A percentile compares a stretch with the other conserved stretches of the same genome.
These are phyloP conservation scores for Celastrina argiolus DNA, from an alignment of 2,888 invertebrate genomes.

Conservation along the genomic window DNA sequence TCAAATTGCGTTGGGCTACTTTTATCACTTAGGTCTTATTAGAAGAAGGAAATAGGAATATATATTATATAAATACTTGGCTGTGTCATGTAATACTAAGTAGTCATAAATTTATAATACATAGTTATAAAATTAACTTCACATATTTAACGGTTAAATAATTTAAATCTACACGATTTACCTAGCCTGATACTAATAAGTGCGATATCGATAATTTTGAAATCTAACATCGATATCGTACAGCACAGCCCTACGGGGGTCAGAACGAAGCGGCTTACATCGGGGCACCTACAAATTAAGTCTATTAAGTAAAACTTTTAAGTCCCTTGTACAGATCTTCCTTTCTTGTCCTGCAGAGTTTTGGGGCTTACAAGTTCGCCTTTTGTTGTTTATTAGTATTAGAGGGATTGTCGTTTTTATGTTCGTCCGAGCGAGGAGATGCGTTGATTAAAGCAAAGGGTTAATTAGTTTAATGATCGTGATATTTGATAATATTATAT, in stretches of 20 bases:
- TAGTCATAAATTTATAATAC: too few relatives aligned
- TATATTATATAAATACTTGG: too few relatives aligned
- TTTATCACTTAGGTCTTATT: too few relatives aligned
- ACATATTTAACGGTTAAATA: too few relatives aligned
- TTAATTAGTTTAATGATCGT: neutral
- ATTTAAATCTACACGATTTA: too few relatives aligned
- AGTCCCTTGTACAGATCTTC: slow-evolving; percentile 71
- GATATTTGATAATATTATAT: neutral
- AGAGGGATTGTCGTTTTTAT: slow-evolving; percentile 51
- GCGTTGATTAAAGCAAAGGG: slow-evolving; percentile 27
- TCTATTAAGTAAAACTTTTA: slow-evolving; percentile 76
- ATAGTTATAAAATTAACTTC: too few relatives aligned
- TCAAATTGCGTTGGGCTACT: too few relatives aligned
- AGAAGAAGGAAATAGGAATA: too few relatives aligned
- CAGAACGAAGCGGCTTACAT: slow-evolving; percentile 67
- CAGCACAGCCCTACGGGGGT: slow-evolving; percentile 55
- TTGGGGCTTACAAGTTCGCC: slow-evolving; percentile 66
- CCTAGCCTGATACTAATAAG: neutral
- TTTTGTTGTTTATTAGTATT: slow-evolving; percentile 60
- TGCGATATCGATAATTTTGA: slow-evolving; percentile 35
- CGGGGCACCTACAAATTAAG: slow-evolving; percentile 72
- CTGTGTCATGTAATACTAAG: too few relatives aligned
- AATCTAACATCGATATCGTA: slow-evolving; percentile 33
- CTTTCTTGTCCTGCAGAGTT: slow-evolving; percentile 70
- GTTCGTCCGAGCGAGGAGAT: slow-evolving; percentile 29